Base-by-base conservation (phyloP, 2,113 vertebrate species). In the Ictalurus furcatus region DNA sequence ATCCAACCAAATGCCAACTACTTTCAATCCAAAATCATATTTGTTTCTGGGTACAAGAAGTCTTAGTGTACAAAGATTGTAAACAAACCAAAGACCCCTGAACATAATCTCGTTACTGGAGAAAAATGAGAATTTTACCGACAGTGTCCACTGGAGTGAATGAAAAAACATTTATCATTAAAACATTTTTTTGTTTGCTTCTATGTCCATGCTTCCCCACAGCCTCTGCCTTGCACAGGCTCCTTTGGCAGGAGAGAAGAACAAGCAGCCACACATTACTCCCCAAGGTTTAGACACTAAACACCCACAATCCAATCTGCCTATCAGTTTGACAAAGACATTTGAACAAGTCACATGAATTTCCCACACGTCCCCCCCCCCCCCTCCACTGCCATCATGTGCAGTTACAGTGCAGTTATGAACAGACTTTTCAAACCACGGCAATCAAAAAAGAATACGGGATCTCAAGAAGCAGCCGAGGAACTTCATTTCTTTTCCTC, bases 301-400 rank as follows among this genome's bases (percentile, higher is more conserved):
- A 90, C 91, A 90, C 90, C 91, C 90, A 90, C 90, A 65, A 91
- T 88, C 85, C 91, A 92, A 92, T 92, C 91, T 92, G 91, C 76
- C 91, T 87, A 85, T 92, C 90, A 80, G 81, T 52, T 90, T 63
- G 74, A 91, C 90, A 90, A 88, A 87, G 78, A 87, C 91, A 88
- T 90, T 82, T 73, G 59, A 84, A 59, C 40, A 44, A 89, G 52
- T 44, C 83, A 58, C 76, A 76, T 71, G 76, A 83, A 88, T 84
- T 89, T 88, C 90, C 78, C 88, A 86, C 87, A 88, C 63, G 52
- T 54, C 78, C 34, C 34, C 34, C 34, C 34, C 34, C 34, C 34
- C n/a, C 54, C n/a, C 28, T 81, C 16, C 6, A 2, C 30, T 40
- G 28, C 34, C 82, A 25, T 76, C 73, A 67, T 61, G 6, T 13